These are phyloP conservation scores for Cydia splendana DNA, from an alignment of 1,140 invertebrate species.

Conservation along the genomic window DNA sequence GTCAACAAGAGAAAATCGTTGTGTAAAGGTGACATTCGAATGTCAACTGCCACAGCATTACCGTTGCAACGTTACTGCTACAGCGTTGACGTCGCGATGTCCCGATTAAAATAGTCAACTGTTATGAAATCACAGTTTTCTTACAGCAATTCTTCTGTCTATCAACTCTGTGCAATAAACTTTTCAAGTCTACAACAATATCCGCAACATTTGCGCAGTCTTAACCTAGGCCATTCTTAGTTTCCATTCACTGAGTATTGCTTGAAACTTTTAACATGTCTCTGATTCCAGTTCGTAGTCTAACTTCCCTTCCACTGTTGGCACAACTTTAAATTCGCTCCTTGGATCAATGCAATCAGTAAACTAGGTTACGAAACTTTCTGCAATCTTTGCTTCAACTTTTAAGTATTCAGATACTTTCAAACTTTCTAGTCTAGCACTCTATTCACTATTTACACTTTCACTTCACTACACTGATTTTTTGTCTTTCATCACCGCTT, in stretches of 20 bases:
- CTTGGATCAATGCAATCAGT: background rate
- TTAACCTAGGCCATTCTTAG: conserved; percentile 7
- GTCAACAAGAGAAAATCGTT: too few relatives aligned
- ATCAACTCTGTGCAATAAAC: conserved; percentile 16
- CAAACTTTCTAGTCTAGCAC: background rate
- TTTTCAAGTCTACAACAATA: conserved; percentile 32
- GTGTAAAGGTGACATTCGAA: too few relatives aligned
- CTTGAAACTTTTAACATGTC: conserved; percentile 3
- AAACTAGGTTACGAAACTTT: conserved; percentile 21
- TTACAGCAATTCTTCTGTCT: too few relatives aligned
- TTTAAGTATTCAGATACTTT: conserved; percentile 10
- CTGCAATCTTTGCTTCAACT: conserved; percentile 10
- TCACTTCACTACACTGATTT: conserved; percentile 3
- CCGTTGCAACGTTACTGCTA: too few relatives aligned
- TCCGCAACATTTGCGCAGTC: conserved; percentile 29
- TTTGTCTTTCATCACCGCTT: conserved; percentile 4
- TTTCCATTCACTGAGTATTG: conserved; percentile 10
- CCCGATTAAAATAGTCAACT: too few relatives aligned
- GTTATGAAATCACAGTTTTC: too few relatives aligned
- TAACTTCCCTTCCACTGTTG: background rate
- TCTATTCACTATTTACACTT: conserved; percentile 14
- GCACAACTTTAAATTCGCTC: conserved; percentile 25
- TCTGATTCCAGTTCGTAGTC: background rate
- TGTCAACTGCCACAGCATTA: too few relatives aligned
- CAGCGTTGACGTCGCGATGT: too few relatives aligned